phyloP scores from a whole-genome alignment of 37 sponge, comb jelly and placozoan species.

The Spongia lamella region DNA sequence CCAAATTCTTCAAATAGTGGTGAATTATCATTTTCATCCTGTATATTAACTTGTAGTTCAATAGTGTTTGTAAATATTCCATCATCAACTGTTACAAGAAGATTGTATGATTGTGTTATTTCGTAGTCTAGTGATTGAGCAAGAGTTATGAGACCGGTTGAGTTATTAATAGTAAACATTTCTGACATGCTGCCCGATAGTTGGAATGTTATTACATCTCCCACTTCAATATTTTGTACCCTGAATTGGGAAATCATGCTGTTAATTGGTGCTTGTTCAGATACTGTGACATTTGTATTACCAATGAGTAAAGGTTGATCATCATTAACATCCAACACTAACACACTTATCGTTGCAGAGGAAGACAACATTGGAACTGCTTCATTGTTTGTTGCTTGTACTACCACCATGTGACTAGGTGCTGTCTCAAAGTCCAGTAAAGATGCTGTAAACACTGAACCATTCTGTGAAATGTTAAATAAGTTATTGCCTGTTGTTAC shows the following conservation, averaged over 20 bases:
- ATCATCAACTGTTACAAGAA: slow-evolving; percentile 59
- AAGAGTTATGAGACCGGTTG: slow-evolving; percentile 55
- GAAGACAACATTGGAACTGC: no score
- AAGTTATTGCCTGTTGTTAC: no score
- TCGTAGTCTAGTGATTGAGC: slow-evolving; percentile 65
- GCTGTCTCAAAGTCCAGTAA: no score
- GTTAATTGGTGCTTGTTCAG: slow-evolving; percentile 41
- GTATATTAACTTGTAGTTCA: slow-evolving; percentile 46
- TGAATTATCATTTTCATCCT: slow-evolving; percentile 76
- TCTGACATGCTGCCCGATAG: slow-evolving; percentile 30
- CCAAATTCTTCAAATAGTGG: slow-evolving; percentile 44
- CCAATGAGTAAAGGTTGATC: neutral
- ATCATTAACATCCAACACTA: no score
- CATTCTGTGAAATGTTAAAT: no score
- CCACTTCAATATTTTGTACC: slow-evolving; percentile 36
- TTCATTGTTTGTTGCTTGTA: no score
- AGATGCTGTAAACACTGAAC: no score
- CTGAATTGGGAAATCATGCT: slow-evolving; percentile 29
- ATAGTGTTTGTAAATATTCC: slow-evolving; percentile 11
- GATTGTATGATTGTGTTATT: slow-evolving; percentile 18
- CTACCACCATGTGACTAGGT: no score
- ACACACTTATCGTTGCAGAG: no score
- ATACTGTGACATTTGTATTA: slow-evolving; percentile 28
- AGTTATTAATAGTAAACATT: slow-evolving; percentile 47
- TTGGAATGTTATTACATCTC: slow-evolving; percentile 9